phyloP scores from a whole-genome alignment of 2,113 vertebrate species.

The Todiramphus chloris region DNA sequence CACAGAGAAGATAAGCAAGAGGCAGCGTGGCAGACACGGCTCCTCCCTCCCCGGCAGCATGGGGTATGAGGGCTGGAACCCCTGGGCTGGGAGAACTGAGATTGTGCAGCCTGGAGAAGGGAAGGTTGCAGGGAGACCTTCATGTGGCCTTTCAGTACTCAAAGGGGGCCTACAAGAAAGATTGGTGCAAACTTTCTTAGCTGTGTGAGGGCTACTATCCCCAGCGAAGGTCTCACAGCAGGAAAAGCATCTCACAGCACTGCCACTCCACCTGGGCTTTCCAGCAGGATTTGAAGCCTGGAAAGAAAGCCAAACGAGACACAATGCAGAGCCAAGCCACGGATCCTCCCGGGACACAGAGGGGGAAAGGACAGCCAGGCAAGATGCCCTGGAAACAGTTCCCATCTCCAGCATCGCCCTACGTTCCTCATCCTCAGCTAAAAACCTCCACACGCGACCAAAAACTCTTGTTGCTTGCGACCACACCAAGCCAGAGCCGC shows the following conservation, averaged over 20 bases:
- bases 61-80: neutral
- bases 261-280: neutral
- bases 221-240: neutral
- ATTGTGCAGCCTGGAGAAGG: neutral
- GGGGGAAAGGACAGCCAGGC: neutral
- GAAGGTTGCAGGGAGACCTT: neutral
- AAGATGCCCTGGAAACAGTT: neutral
- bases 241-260: neutral
- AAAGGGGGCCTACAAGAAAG: neutral
- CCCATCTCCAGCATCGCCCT: neutral
- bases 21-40: rapidly evolving
- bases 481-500: neutral
- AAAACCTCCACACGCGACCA: neutral
- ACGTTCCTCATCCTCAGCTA: neutral
- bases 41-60: rapidly evolving
- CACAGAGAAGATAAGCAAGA: rapidly evolving
- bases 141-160: neutral
- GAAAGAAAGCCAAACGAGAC: neutral
- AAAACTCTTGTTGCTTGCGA: rapidly evolving
- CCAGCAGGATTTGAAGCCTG: neutral
- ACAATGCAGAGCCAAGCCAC: neutral
- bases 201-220: rapidly evolving
- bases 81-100: neutral
- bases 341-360: neutral
- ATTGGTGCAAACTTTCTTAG: neutral